These are phyloP conservation scores for Cynaeus angustus DNA, from an alignment of 2,888 invertebrate species.

Conservation along the genomic window DNA sequence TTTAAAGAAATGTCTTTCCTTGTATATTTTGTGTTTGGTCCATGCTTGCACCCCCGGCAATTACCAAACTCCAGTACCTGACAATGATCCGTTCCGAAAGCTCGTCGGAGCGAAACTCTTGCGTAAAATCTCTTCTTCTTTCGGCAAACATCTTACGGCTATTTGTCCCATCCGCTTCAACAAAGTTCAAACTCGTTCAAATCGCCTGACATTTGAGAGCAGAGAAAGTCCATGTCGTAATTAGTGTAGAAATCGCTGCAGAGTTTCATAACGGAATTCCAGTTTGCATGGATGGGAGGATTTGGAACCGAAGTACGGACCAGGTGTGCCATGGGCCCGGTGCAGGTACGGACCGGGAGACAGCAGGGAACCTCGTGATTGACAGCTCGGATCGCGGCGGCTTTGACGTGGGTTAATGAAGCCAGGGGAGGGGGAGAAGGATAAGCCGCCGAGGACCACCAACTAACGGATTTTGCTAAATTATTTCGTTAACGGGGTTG, in stretches of 20 bases:
- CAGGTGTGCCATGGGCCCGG: slow-evolving; percentile 55
- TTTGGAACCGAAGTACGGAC: slow-evolving; percentile 39
- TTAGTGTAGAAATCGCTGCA: slow-evolving; percentile 19
- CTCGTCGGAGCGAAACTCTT: slow-evolving; percentile 49
- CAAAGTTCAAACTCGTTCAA: slow-evolving; percentile 19
- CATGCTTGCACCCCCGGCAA: slow-evolving; percentile 10
- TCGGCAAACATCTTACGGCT: slow-evolving; percentile 51
- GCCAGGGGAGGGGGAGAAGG: slow-evolving; percentile 52
- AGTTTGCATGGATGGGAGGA: slow-evolving; percentile 28
- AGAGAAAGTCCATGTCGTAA: slow-evolving; percentile 20
- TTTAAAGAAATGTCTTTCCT: no score
- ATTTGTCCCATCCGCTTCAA: slow-evolving; percentile 22
- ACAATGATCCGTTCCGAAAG: slow-evolving; percentile 39
- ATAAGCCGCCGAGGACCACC: slow-evolving; percentile 44
- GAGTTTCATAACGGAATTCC: slow-evolving; percentile 36
- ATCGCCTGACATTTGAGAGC: slow-evolving; percentile 13
- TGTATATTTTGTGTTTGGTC: not conserved
- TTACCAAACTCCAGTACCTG: slow-evolving; percentile 40
- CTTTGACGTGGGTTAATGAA: slow-evolving; percentile 64
- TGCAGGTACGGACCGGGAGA: slow-evolving; percentile 65
- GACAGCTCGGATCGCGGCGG: slow-evolving; percentile 67
- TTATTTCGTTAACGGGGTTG: slow-evolving; percentile 21
- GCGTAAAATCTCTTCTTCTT: slow-evolving; percentile 50
- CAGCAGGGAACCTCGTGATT: slow-evolving; percentile 68
- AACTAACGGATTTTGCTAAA: slow-evolving; percentile 26